Conservation (phyloP, 2,797 vertebrate genomes). For the Enteromius viviparus region DNA sequence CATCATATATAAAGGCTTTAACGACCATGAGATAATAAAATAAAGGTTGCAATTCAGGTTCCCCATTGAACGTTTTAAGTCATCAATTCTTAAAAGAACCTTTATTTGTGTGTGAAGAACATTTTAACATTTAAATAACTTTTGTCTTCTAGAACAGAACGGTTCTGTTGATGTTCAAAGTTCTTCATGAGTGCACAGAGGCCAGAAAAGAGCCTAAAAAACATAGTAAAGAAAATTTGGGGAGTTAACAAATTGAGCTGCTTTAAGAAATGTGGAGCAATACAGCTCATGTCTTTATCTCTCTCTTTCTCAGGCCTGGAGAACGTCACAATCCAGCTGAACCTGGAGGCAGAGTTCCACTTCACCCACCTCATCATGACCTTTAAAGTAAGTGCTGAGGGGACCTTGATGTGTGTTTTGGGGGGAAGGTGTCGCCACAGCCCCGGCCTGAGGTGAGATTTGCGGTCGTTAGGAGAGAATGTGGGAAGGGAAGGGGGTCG, state of each 20-base stretch:
- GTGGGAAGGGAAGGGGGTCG: slow-evolving; percentile 16
- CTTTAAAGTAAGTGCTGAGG: slow-evolving; percentile 86
- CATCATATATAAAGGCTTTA: not conserved
- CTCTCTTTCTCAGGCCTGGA: slow-evolving; percentile 81
- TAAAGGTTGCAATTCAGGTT: not conserved
- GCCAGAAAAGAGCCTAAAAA: not conserved
- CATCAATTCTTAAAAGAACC: not conserved
- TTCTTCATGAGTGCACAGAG: not conserved
- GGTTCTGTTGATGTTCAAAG: not conserved
- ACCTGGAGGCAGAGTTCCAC: slow-evolving; percentile 97
- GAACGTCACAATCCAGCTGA: slow-evolving; percentile 92
- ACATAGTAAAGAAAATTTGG: not conserved
- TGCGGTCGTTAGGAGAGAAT: slow-evolving; percentile 27
- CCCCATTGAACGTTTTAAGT: not conserved
- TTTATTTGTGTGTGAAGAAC: not conserved
- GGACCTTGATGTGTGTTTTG: slow-evolving; percentile 10
- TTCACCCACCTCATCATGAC: slow-evolving; percentile 99
- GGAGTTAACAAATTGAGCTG: not conserved
- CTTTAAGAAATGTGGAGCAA: not conserved
- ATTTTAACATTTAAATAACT: not conserved
- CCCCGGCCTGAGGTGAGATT: slow-evolving; percentile 3
- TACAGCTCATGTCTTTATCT: not conserved
- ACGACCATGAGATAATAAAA: not conserved
- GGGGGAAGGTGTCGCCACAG: slow-evolving; percentile 41
- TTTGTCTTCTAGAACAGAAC: not conserved